phyloP scores from a whole-genome alignment of 2,797 vertebrate species.

The Linurgus olivaceus region DNA sequence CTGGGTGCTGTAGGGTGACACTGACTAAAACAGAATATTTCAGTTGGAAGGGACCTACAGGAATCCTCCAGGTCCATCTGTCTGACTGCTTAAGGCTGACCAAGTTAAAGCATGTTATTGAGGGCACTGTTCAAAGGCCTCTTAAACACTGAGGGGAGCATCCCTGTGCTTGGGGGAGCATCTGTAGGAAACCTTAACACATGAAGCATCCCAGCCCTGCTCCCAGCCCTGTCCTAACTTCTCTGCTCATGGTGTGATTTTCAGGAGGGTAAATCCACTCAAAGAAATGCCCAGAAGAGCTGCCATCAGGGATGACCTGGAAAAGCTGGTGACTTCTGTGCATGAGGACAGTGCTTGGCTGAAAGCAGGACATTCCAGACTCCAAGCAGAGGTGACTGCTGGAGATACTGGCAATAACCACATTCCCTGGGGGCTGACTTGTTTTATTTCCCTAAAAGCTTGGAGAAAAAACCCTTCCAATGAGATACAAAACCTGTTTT shows the following conservation, averaged over 20 bases:
- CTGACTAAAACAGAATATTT: not conserved
- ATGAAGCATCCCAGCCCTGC: not conserved
- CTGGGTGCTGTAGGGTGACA: not conserved
- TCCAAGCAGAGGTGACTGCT: accelerated
- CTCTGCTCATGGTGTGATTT: not conserved
- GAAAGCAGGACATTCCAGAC: accelerated
- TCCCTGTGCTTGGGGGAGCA: not conserved
- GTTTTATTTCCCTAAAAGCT: not conserved
- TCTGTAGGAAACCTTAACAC: not conserved
- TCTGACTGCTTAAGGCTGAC: not conserved
- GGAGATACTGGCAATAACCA: not conserved
- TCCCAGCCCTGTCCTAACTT: not conserved
- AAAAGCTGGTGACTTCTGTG: not conserved
- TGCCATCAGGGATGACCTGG: not conserved
- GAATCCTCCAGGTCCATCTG: not conserved
- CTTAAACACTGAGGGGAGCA: not conserved
- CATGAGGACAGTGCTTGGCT: not conserved
- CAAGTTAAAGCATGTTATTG: not conserved
- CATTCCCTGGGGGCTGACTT: accelerated
- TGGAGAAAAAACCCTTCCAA: not conserved
- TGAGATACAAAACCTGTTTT: not conserved
- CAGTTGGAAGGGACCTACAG: not conserved
- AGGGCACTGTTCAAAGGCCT: not conserved
- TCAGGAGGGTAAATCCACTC: not conserved
- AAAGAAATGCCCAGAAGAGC: not conserved